phyloP scores from a whole-genome alignment of 2,113 vertebrate species.

The Paracanthobrama guichenoti region DNA sequence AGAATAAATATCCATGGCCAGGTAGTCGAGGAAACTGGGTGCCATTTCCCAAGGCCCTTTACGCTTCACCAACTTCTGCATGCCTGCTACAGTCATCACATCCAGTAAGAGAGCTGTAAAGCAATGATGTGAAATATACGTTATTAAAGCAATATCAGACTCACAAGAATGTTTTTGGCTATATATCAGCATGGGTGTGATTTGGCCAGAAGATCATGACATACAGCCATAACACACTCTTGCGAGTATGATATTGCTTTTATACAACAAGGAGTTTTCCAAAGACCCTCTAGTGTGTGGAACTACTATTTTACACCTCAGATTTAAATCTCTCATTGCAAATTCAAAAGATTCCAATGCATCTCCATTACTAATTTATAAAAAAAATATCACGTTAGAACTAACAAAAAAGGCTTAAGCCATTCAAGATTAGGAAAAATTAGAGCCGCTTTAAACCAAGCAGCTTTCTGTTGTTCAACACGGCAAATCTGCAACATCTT shows the following conservation, averaged over 20 bases:
- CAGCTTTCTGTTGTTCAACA: neutral
- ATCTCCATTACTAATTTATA: neutral
- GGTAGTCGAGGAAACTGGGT: constrained; percentile 85
- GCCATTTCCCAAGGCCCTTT: constrained; percentile 83
- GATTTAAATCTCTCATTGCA: neutral
- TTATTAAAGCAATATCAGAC: neutral
- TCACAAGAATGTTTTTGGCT: neutral
- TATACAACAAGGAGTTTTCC: neutral
- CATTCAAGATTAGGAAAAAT: neutral
- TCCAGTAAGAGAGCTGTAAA: constrained; percentile 85
- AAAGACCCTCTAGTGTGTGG: neutral
- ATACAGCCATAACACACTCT: neutral
- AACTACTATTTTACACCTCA: neutral
- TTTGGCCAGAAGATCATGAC: neutral
- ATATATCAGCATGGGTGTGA: neutral
- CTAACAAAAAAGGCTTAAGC: neutral
- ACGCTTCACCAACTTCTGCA: constrained; percentile 89
- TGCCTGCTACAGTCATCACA: constrained; percentile 84
- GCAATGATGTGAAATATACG: neutral
- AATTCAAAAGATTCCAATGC: neutral
- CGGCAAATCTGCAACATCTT: neutral
- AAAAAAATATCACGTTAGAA: neutral
- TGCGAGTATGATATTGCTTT: neutral
- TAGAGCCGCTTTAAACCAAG: neutral
- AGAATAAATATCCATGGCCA: constrained; percentile 89